Evolutionary conservation across 2,113 vertebrate species (phyloP).

Genomic region (Sceloporus undulatus): DNA sequence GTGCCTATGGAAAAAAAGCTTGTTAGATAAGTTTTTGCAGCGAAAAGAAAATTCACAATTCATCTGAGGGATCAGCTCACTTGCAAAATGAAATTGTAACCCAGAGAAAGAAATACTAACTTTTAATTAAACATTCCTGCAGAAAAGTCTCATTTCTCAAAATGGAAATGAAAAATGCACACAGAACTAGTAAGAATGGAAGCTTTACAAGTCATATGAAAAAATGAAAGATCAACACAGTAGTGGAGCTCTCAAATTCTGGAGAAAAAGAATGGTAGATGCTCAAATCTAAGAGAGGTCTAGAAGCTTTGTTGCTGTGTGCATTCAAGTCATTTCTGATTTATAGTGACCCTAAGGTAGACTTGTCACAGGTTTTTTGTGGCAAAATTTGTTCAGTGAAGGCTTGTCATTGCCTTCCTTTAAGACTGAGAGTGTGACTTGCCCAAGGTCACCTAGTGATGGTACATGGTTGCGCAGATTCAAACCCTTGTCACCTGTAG

Average conservation of each 20-base stretch:
- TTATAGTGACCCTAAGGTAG: too few species aligned
- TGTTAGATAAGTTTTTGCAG: not conserved
- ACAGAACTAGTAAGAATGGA: not conserved
- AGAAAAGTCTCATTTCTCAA: not conserved
- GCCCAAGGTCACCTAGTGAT: too few species aligned
- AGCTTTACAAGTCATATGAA: not conserved
- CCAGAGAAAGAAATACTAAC: not conserved
- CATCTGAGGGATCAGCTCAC: not conserved
- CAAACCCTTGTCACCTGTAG: too few species aligned
- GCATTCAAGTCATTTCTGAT: too few species aligned
- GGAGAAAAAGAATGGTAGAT: not conserved
- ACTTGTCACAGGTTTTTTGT: too few species aligned
- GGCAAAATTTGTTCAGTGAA: too few species aligned
- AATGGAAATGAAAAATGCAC: not conserved
- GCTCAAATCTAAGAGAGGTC: not conserved
- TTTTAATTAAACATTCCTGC: not conserved
- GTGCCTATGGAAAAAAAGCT: not conserved
- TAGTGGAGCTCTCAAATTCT: not conserved
- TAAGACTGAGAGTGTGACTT: too few species aligned
- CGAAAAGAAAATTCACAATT: not conserved
- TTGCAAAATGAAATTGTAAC: not conserved
- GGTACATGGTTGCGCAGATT: too few species aligned
- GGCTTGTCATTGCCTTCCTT: too few species aligned
- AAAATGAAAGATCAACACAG: not conserved
- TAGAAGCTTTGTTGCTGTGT: too few species aligned